Evolutionary conservation across 2,888 invertebrate species (phyloP), one percentile per base, ranked within the genome.

Genomic region (Rhyacophila evoluta): DNA sequence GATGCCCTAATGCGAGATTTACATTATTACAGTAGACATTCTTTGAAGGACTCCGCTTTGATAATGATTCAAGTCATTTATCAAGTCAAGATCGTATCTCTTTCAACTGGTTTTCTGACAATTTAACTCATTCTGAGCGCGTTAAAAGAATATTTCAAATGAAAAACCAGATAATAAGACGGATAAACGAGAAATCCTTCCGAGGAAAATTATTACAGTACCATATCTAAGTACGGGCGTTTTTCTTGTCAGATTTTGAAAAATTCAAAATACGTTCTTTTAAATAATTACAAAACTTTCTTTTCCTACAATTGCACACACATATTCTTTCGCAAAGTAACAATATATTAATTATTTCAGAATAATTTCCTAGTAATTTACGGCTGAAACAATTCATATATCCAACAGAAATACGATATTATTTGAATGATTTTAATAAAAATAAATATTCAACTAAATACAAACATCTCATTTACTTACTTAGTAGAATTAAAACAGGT

Each of bases 71-170:
- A 36, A 72, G 38, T 70, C 81, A 79, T 81, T 81, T 79, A 79
- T 81, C 79, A 78, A 76, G 78, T 68, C 79, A 41, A 76, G 79
- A 78, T 81, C 76, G 33, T 78, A 80, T 81, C 78, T 81, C 33
- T 71, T 68, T 70, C 75, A 73, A 75, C 78, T 79, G 79, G 79
- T 78, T 79, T 81, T 81, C 79, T 79, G 79, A 81, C 79, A 79
- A 81, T 81, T 81, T 81, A 81, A 81, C 81, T 81, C 81, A 81
- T 81, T 81, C 78, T 71, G 78, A 75, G 76, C 72, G 76, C 78
- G 79, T 76, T 79, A 78, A 79, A 81, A 81, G 81, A 81, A 81
- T 81, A 81, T 81, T 81, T 80, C 76, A 81, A 80, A 81, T 76
- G 78, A 80, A 78, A 80, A 78, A 78, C 78, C 72, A 72, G 79